phyloP scores from a whole-genome alignment of 2,888 invertebrate species.

The Stenolophus ochropezus region DNA sequence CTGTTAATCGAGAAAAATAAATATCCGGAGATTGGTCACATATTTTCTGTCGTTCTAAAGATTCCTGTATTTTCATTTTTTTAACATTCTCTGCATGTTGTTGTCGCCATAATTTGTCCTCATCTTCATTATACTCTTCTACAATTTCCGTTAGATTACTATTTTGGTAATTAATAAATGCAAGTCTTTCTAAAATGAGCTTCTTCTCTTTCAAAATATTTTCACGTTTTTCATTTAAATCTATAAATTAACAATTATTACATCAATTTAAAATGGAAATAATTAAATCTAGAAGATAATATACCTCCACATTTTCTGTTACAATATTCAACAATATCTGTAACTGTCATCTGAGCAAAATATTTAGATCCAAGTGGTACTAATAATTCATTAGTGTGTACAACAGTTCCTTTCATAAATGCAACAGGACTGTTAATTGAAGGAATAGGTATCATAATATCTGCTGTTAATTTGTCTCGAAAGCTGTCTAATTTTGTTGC shows the following conservation, averaged over 20 bases:
- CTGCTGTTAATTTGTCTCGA: conserved; percentile 12
- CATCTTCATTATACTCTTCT: conserved; percentile 16
- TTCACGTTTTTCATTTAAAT: conserved; percentile 12
- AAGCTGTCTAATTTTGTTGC: conserved; percentile 9
- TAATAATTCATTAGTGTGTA: conserved; percentile 51
- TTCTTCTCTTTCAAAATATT: conserved; percentile 19
- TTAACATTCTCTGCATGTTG: neutral
- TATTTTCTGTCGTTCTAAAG: conserved; percentile 1
- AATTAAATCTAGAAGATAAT: neutral
- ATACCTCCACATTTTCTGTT: conserved; percentile 41
- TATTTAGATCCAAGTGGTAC: conserved; percentile 37
- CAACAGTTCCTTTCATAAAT: conserved; percentile 45
- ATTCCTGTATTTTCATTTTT: conserved; percentile 39
- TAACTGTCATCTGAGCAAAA: conserved; percentile 38
- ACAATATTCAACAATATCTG: conserved; percentile 32
- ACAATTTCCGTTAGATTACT: neutral
- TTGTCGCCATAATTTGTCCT: conserved; percentile 21
- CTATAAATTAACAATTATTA: conserved; percentile 15
- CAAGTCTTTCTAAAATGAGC: conserved; percentile 14
- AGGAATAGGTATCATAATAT: conserved; percentile 41
- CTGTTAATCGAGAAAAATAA: conserved; percentile 20
- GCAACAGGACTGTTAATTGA: conserved; percentile 36
- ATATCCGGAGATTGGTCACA: neutral
- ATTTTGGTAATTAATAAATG: conserved; percentile 5
- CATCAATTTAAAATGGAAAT: neutral